Percentiles rank a stretch among this genome's conserved stretches.
Evolutionary conservation across 1,140 invertebrate genomes (phyloP).

Genomic region (Apis laboriosa): DNA sequence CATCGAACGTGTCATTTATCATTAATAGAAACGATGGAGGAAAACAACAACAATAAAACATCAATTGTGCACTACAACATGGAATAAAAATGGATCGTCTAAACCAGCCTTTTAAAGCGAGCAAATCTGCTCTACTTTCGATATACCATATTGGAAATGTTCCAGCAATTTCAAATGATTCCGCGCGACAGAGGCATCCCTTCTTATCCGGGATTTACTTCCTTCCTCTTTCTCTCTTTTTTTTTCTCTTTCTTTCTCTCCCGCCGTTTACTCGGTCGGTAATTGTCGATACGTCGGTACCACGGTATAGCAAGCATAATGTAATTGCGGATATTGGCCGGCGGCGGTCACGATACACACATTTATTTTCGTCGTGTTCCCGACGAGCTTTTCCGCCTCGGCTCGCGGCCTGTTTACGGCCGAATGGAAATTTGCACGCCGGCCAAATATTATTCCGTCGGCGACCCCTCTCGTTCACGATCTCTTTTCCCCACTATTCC

Average conservation of each 20-base stretch:
- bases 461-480: slow-evolving; percentile 23
- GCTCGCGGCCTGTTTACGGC: slow-evolving; percentile 65
- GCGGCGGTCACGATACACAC: slow-evolving; percentile 48
- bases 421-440: slow-evolving; percentile 68
- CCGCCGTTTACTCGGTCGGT: slow-evolving; percentile 17
- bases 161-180: slow-evolving; percentile 40
- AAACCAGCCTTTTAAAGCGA: slow-evolving; percentile 23
- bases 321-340: slow-evolving; percentile 63
- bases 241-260: not conserved
- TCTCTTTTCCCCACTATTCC: not conserved
- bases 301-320: slow-evolving; percentile 52
- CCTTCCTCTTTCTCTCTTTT: slow-evolving; percentile 31
- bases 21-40: not conserved
- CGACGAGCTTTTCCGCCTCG: slow-evolving; percentile 67
- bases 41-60: not conserved
- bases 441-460: slow-evolving; percentile 67
- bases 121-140: slow-evolving; percentile 42
- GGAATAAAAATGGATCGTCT: slow-evolving; percentile 37
- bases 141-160: slow-evolving; percentile 42
- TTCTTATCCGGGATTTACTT: slow-evolving; percentile 38
- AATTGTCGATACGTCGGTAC: slow-evolving; percentile 48
- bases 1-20: not conserved
- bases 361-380: slow-evolving; percentile 63
- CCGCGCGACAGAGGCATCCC: slow-evolving; percentile 18
- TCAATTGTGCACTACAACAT: not conserved